These are phyloP conservation scores for Tetranychus truncatus DNA, from an alignment of 2,888 invertebrate genomes.

Conservation along the genomic window DNA sequence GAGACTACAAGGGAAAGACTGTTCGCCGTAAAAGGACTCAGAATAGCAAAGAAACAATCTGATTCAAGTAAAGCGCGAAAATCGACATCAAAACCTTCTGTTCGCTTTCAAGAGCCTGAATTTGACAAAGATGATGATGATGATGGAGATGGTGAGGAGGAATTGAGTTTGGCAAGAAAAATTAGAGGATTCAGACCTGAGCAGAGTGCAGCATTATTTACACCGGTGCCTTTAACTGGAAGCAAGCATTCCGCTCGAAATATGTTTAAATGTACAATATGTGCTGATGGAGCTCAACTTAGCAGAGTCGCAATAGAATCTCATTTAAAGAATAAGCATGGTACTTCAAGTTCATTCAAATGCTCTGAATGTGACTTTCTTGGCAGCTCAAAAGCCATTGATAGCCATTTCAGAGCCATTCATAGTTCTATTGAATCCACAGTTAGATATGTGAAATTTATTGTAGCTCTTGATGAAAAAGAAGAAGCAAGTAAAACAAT, in stretches of 20 bases:
- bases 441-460: neutral
- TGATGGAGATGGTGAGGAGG: neutral
- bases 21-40: neutral
- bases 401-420: neutral
- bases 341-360: neutral
- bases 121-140: neutral
- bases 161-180: neutral
- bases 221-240: neutral
- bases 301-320: neutral
- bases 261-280: neutral
- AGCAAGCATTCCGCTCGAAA: neutral
- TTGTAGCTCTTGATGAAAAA: neutral
- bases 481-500: neutral
- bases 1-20: neutral
- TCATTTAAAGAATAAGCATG: neutral
- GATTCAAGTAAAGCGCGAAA: neutral
- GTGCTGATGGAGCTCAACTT: neutral
- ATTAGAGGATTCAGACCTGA: neutral
- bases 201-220: neutral
- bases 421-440: neutral
- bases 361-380: slow-evolving; percentile 8
- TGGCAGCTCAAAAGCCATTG: neutral
- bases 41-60: neutral
- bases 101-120: neutral
- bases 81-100: neutral